phyloP scores from a whole-genome alignment of 2,113 vertebrate genomes.

The Phaethon lepturus region DNA sequence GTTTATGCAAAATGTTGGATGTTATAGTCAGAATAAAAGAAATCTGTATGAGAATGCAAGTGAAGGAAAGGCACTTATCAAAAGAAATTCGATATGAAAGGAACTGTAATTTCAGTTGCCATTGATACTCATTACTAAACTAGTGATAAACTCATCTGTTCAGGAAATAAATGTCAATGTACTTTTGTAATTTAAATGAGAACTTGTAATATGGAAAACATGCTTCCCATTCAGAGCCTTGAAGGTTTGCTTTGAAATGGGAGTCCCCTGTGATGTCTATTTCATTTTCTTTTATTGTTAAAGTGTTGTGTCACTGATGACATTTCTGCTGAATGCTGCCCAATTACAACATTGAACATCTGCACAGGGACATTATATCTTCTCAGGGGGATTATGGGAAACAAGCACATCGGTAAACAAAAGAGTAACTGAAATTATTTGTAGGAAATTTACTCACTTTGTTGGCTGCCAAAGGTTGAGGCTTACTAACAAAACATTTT shows the following conservation, averaged over 20 bases:
- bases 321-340: slow-evolving; percentile 57
- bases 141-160: slow-evolving; percentile 56
- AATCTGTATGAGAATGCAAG: background rate
- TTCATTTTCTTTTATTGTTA: slow-evolving; percentile 52
- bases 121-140: slow-evolving; percentile 56
- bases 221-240: slow-evolving; percentile 43
- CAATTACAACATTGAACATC: slow-evolving; percentile 61
- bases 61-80: slow-evolving; percentile 23
- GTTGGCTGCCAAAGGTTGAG: slow-evolving; percentile 51
- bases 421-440: slow-evolving; percentile 36
- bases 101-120: slow-evolving; percentile 43
- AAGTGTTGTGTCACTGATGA: slow-evolving; percentile 55
- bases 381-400: slow-evolving; percentile 40
- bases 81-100: slow-evolving; percentile 52
- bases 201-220: slow-evolving; percentile 61
- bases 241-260: slow-evolving; percentile 70
- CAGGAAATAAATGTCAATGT: slow-evolving; percentile 55
- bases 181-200: slow-evolving; percentile 75
- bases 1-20: background rate
- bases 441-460: slow-evolving; percentile 45
- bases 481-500: slow-evolving; percentile 34
- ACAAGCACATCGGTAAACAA: slow-evolving; percentile 28
- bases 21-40: background rate
- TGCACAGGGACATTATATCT: background rate
- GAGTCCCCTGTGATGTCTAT: slow-evolving; percentile 56